Evolutionary conservation across 2,888 invertebrate species (phyloP).

Genomic region (Pardosa pseudoannulata): DNA sequence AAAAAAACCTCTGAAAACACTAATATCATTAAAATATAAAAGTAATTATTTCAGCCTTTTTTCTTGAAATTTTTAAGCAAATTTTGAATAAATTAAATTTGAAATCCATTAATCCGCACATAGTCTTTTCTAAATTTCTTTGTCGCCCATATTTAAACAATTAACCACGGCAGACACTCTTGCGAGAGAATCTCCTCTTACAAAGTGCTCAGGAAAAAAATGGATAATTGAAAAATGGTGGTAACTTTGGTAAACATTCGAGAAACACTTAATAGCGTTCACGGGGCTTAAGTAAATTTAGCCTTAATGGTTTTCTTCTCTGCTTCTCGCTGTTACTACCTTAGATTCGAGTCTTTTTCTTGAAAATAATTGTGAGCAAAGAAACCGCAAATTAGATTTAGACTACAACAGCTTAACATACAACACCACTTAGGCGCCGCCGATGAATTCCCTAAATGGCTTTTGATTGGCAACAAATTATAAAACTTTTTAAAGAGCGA

Average conservation of each 20-base stretch:
- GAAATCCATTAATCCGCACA: neutral
- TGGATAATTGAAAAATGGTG: neutral
- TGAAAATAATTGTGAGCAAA: neutral
- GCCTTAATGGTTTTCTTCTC: neutral
- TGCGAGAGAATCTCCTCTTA: neutral
- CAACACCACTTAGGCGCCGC: neutral
- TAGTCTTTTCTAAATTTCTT: neutral
- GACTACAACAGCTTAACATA: neutral
- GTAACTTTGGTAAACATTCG: neutral
- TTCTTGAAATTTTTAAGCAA: too few species aligned
- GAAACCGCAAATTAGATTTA: conserved; percentile 2
- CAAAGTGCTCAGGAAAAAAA: neutral
- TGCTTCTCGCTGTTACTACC: neutral
- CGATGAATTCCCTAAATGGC: neutral
- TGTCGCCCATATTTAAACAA: neutral
- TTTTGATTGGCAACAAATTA: conserved; percentile 2
- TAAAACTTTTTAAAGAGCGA: neutral
- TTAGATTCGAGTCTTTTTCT: neutral
- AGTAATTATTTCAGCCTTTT: too few species aligned
- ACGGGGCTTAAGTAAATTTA: neutral
- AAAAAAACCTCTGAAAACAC: too few species aligned
- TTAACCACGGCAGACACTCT: neutral
- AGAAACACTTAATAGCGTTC: neutral
- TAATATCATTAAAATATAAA: too few species aligned
- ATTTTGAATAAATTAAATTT: neutral